Evolutionary conservation across 2,113 vertebrate genomes (phyloP), one percentile per base, ranked within the genome.

Genomic region (Semnornis frantzii): DNA sequence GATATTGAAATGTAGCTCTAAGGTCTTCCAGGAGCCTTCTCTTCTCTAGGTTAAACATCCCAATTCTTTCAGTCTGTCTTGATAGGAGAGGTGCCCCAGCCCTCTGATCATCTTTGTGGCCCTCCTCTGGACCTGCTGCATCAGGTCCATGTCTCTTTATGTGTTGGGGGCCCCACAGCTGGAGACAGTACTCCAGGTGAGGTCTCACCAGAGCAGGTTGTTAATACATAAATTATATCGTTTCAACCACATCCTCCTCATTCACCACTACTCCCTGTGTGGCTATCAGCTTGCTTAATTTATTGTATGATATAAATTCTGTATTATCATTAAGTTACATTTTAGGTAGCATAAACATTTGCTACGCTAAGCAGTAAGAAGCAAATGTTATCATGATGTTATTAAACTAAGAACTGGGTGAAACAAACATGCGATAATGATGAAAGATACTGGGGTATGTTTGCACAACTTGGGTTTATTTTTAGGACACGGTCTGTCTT

Each of bases 341-440:
- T 92, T 75, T 54, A 77, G 20, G 58, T 65, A 78, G 30, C 1
- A 4, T 92, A 91, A 94, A 95, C 64, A 92, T 77, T 85, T 80
- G 46, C 46, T 77, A 83, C 77, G 64, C 68, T 80, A 66, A 89
- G 83, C 58, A 69, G 8, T 37, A 80, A 83, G 54, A 77, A 0
- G 3, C 48, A 77, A 94, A 60, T 71, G 90, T 50, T 78, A 87
- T 37, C 28, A 33, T 39, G 54, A n/a, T 90, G 34, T 58, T 82
- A 85, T 59, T 91, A 89, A 90, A 93, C 79, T 42, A 78, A 89
- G 86, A 87, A 92, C 20, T 15, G 66, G 8, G 25, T 85, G 89
- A 91, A 94, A 91, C 15, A 87, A 93, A 85, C 48, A 70, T 31
- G 46, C 11, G 66, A 80, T 73, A 89, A 91, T 74, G 64, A 81